Percentiles rank a stretch among this genome's conserved stretches.
These are phyloP conservation scores for Drosophila pallidifrons DNA, from an alignment of 1,140 invertebrate genomes.

Conservation along the genomic window DNA sequence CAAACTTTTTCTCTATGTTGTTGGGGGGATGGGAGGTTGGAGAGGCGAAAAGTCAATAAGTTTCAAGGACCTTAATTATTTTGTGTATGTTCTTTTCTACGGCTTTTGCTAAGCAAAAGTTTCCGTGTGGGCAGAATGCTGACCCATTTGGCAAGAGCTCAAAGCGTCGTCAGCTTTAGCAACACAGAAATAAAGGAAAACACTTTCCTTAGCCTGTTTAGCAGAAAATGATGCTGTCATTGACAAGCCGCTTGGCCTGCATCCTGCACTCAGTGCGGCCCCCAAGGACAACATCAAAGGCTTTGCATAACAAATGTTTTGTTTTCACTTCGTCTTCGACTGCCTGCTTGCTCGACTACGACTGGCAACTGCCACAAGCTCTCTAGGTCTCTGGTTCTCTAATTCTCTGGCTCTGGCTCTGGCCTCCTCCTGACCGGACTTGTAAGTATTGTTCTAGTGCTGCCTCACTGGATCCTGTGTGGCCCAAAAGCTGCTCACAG, in stretches of 20 bases:
- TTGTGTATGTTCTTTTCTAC: conserved; percentile 37
- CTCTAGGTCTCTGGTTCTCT: too few relatives aligned
- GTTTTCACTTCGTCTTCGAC: conserved; percentile 62
- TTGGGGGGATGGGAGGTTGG: too few relatives aligned
- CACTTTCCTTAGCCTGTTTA: conserved; percentile 43
- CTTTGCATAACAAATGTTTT: conserved; percentile 80
- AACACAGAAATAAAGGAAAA: conserved; percentile 14
- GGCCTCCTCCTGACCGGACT: conserved; percentile 50
- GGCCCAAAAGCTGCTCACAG: conserved; percentile 69
- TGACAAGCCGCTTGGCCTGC: conserved; percentile 50
- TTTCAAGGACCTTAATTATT: conserved; percentile 76
- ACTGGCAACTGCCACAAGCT: neutral
- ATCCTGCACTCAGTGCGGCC: conserved; percentile 48
- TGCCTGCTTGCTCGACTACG: neutral
- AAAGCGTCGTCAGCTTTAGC: conserved; percentile 24
- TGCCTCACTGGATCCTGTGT: conserved; percentile 27
- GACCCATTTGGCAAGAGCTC: conserved; percentile 67
- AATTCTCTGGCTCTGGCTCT: too few relatives aligned
- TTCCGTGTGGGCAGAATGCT: conserved; percentile 36
- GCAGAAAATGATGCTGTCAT: conserved; percentile 66
- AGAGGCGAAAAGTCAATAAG: conserved; percentile 66
- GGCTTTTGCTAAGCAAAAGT: conserved; percentile 36
- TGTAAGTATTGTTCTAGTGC: conserved; percentile 68
- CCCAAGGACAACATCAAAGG: conserved; percentile 79
- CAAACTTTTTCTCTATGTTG: conserved; percentile 35